Percentiles rank a stretch among this genome's conserved stretches.
Evolutionary conservation across 2,113 vertebrate species (phyloP).

Genomic region (Clarias gariepinus): DNA sequence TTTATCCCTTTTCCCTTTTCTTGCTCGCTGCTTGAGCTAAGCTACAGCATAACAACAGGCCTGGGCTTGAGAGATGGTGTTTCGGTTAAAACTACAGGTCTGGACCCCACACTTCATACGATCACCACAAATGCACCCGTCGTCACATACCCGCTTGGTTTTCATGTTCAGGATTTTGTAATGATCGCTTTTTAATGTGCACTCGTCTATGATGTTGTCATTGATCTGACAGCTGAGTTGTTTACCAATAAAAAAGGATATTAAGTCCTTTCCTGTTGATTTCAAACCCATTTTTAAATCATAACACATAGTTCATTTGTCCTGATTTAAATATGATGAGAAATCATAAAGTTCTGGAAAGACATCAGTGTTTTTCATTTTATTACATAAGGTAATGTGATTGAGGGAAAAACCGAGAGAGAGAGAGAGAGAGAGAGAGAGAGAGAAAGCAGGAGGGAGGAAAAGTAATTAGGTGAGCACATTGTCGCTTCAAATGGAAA

Average conservation of each 20-base stretch:
- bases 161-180: background rate
- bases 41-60: constrained; percentile 15
- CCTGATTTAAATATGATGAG: background rate
- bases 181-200: background rate
- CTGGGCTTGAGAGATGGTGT: constrained; percentile 27
- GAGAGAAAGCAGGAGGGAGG: background rate
- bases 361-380: constrained; percentile 2
- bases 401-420: background rate
- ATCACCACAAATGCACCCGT: constrained; percentile 2
- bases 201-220: background rate
- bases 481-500: constrained; percentile 43
- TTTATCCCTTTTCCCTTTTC: background rate
- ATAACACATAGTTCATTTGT: background rate
- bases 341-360: background rate
- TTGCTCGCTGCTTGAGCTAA: constrained; percentile 14
- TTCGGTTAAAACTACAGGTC: constrained; percentile 14
- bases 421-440: background rate
- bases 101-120: constrained; percentile 1
- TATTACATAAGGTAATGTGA: background rate
- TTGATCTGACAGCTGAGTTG: background rate
- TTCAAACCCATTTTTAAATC: background rate
- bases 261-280: background rate
- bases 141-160: background rate
- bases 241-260: background rate
- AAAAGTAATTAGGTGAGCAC: constrained; percentile 45